Evolutionary conservation across 2,888 invertebrate species (phyloP).

Genomic region (Salticus scenicus): DNA sequence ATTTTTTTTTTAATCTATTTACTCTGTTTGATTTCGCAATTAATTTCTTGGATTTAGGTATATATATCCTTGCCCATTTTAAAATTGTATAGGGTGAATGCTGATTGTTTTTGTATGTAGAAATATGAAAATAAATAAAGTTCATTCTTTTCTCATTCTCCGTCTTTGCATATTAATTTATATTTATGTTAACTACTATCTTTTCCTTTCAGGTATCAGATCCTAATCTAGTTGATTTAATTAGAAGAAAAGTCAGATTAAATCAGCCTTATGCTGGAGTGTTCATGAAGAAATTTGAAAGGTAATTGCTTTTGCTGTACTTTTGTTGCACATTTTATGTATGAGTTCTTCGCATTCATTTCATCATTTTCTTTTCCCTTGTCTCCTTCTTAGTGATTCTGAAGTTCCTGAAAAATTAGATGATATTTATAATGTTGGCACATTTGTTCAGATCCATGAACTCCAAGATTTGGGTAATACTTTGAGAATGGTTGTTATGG

Average conservation of each 20-base stretch:
- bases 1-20: too few relatives aligned
- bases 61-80: too few relatives aligned
- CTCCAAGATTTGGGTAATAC: slow-evolving; percentile 95
- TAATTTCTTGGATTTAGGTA: too few relatives aligned
- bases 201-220: slow-evolving; percentile 70
- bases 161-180: too few relatives aligned
- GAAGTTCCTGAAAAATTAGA: slow-evolving; percentile 89
- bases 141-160: too few relatives aligned
- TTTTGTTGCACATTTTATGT: not conserved
- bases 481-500: slow-evolving; percentile 93
- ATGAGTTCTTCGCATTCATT: not conserved
- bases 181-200: too few relatives aligned
- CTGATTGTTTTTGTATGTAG: too few relatives aligned
- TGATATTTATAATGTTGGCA: slow-evolving; percentile 92
- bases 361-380: not conserved
- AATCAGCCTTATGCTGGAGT: slow-evolving; percentile 98
- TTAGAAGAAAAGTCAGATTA: slow-evolving; percentile 93
- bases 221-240: slow-evolving; percentile 85
- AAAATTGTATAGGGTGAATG: too few relatives aligned
- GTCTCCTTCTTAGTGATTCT: slow-evolving; percentile 79
- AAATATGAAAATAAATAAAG: too few relatives aligned
- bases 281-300: slow-evolving; percentile 93
- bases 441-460: slow-evolving; percentile 98
- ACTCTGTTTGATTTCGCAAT: too few relatives aligned
- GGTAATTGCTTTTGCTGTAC: slow-evolving; percentile 77